Base-by-base conservation (phyloP, 2,113 vertebrate genomes). In the Ageneiosus marmoratus region DNA sequence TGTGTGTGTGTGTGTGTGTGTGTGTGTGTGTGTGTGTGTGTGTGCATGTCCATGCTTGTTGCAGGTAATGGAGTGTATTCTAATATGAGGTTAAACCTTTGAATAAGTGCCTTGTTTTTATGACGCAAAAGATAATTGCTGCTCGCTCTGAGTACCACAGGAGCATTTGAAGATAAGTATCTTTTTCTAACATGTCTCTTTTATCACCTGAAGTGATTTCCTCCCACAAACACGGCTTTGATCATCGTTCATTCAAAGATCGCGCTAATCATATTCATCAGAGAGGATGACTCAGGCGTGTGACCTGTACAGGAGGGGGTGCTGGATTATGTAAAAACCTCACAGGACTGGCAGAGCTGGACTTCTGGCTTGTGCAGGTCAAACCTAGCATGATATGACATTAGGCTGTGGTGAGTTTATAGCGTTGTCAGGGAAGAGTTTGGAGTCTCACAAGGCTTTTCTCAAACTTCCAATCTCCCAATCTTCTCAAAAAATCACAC, bases 131-230 rank as follows among this genome's bases (percentile, higher is more conserved):
- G 41, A 79, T 84, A 84, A 84, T 84, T 79, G 83, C 76, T 18
- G 67, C 34, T 79, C 76, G 22, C 32, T 65, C 63, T 77, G 41
- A 84, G 76, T 79, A 51, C 65, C 65, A 29, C 24, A 3, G 74
- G 32, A 34, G 77, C 67, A 84, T 84, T 79, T 84, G 83, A 84
- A 84, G 76, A 34, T 79, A 79, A 79, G 83, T 79, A 79, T 72
- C 75, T 79, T 79, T 44, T 51, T 62, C 51, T 60, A 60, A 84
- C 63, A 53, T 50, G 63, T 84, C 51, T 79, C 83, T 84, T 84
- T 84, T 84, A 84, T 84, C 77, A 72, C 67, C 83, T 84, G 83
- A 84, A 84, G 76, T 73, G 83, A 84, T 79, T 84, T 65, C 83
- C 83, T 84, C 77, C 83, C 83, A 84, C 83, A 72, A 84, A 73